These are phyloP conservation scores for Agrochola circellaris DNA, from an alignment of 2,888 invertebrate species.

Conservation along the genomic window DNA sequence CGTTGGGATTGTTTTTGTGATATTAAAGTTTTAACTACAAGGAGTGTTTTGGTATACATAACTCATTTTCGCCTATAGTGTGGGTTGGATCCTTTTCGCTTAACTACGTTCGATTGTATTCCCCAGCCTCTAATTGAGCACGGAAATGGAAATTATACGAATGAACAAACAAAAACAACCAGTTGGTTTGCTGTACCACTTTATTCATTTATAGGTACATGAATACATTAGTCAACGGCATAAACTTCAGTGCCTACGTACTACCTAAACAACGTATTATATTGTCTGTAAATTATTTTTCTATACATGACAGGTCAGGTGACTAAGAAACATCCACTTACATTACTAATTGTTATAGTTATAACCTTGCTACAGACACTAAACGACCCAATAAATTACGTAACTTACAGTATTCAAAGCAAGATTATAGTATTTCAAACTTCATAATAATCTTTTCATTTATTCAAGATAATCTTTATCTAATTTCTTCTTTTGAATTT, in stretches of 20 bases:
- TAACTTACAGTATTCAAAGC: constrained; percentile 65
- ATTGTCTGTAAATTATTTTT: constrained; percentile 87
- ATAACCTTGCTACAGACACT: constrained; percentile 67
- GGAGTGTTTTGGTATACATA: too few species aligned
- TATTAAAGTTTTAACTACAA: too few species aligned
- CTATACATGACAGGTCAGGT: constrained; percentile 84
- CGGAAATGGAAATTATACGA: constrained; percentile 16
- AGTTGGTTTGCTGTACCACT: constrained; percentile 81
- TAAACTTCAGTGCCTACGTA: constrained; percentile 90
- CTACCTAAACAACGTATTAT: constrained; percentile 89
- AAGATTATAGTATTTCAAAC: constrained; percentile 65
- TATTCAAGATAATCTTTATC: constrained; percentile 51
- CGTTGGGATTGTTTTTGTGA: too few species aligned
- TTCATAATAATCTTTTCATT: constrained; percentile 61
- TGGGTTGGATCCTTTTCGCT: too few species aligned
- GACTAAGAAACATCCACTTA: constrained; percentile 82
- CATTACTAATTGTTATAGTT: constrained; percentile 64
- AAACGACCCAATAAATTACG: constrained; percentile 64
- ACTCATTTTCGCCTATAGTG: too few species aligned
- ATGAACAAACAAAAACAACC: constrained; percentile 60
- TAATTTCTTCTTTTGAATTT: constrained; percentile 70
- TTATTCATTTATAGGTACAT: constrained; percentile 87
- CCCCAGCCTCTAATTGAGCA: not conserved
- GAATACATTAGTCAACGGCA: constrained; percentile 89
- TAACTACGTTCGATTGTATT: too few species aligned